Conservation (phyloP, 2,888 invertebrate species). For the Clistopyga incitator region DNA sequence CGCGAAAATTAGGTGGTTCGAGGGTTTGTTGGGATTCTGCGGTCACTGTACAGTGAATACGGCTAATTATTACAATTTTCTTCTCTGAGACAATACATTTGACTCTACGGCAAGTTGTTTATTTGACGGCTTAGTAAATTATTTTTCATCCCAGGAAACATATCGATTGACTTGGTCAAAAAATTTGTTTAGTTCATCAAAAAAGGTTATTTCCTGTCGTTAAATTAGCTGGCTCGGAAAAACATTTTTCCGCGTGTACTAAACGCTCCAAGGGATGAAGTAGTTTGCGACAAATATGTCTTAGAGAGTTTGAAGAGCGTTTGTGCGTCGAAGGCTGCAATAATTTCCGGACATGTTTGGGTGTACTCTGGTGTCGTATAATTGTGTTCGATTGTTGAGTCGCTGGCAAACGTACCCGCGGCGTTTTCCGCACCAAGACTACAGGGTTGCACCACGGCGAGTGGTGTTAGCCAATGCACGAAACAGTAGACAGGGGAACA, state of each 20-base stretch:
- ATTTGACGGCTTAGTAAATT: not conserved
- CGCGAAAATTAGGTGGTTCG: not conserved
- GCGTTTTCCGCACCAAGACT: constrained; percentile 27
- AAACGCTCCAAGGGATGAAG: not conserved
- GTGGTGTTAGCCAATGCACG: constrained; percentile 39
- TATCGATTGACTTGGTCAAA: no score
- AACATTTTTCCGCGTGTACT: no score
- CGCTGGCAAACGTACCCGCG: constrained; percentile 29
- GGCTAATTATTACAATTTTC: not conserved
- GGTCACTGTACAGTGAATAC: not conserved
- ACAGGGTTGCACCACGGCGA: constrained; percentile 2
- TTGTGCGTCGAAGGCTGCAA: constrained; percentile 16
- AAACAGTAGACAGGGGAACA: constrained; percentile 70
- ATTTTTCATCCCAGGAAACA: not conserved
- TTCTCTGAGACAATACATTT: not conserved
- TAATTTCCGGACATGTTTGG: constrained; percentile 46
- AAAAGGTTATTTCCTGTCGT: no score
- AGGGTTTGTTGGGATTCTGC: no score
- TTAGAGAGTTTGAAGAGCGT: not conserved
- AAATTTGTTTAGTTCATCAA: no score
- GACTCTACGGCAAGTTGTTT: not conserved
- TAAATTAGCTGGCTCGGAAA: no score
- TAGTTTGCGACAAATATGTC: constrained; percentile 20
- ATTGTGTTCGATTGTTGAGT: constrained; percentile 25
- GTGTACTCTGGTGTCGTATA: constrained; percentile 39